Conservation (phyloP, 2,797 vertebrate species). For the Columba guinea region DNA sequence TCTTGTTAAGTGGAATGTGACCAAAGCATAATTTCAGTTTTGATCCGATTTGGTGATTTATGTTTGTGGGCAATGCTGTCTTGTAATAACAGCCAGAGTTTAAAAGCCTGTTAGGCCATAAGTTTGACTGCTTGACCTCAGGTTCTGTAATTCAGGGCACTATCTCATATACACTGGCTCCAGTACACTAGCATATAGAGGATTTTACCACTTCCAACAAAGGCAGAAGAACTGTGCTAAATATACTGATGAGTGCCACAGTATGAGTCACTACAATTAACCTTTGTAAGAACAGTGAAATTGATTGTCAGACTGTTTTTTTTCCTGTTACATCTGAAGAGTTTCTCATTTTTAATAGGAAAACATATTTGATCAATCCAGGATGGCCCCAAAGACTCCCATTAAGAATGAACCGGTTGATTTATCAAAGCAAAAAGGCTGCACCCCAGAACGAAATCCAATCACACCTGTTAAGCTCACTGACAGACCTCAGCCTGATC, state of each 20-base stretch:
- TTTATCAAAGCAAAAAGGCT: slow-evolving; percentile 77
- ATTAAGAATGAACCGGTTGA: slow-evolving; percentile 81
- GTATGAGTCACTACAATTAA: neutral
- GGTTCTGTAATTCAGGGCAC: neutral
- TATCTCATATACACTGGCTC: neutral
- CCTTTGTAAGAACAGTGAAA: neutral
- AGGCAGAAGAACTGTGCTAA: neutral
- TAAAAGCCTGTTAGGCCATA: neutral
- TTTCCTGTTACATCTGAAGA: slow-evolving; percentile 41
- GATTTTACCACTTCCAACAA: neutral
- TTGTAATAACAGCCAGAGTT: neutral
- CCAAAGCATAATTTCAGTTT: neutral
- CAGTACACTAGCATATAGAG: neutral
- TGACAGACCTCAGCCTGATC: slow-evolving; percentile 80
- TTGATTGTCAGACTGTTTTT: neutral
- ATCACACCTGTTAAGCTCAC: slow-evolving; percentile 88
- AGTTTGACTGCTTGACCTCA: neutral
- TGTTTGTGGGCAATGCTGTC: neutral
- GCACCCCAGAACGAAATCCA: slow-evolving; percentile 80
- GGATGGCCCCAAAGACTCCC: slow-evolving; percentile 81
- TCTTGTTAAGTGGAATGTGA: neutral
- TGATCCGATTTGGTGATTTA: neutral
- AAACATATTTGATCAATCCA: slow-evolving; percentile 86
- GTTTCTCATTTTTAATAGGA: slow-evolving; percentile 78
- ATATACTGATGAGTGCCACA: neutral